Percentiles rank a stretch among this genome's conserved stretches.
Conservation (phyloP, 2,113 vertebrate species). For the Crotalus horridus region DNA sequence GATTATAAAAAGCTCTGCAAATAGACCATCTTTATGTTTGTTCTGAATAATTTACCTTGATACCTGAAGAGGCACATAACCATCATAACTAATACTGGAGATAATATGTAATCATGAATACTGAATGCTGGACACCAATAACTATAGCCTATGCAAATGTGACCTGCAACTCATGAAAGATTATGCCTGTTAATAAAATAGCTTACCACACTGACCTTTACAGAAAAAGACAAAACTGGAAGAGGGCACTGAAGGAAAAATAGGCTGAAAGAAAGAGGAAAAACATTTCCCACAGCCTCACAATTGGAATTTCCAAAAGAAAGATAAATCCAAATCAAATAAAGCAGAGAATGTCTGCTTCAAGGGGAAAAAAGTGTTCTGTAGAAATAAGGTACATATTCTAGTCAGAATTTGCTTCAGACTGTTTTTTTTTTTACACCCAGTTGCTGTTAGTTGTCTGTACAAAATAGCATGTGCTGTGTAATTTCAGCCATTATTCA, state of each 20-base stretch:
- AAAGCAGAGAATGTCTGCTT: not conserved
- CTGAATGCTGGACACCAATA: not conserved
- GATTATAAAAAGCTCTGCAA: not conserved
- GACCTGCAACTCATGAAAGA: not conserved
- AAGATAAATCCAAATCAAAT: not conserved
- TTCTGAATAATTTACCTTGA: not conserved
- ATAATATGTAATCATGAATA: not conserved
- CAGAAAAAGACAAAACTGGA: not conserved
- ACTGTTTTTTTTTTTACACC: not conserved
- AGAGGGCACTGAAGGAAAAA: not conserved
- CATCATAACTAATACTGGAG: not conserved
- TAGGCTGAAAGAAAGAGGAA: not conserved
- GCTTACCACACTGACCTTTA: not conserved
- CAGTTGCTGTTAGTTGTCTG: not conserved
- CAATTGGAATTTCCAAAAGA: not conserved
- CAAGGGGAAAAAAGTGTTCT: not conserved
- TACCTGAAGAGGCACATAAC: not conserved
- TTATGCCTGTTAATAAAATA: not conserved
- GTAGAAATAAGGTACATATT: not conserved
- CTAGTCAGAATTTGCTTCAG: not conserved
- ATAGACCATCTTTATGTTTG: not conserved
- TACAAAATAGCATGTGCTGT: not conserved
- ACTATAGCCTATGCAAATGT: not conserved
- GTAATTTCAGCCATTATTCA: not conserved
- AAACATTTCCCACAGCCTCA: not conserved